phyloP scores from a whole-genome alignment of 2,113 vertebrate genomes.

The Odobenus rosmarus region DNA sequence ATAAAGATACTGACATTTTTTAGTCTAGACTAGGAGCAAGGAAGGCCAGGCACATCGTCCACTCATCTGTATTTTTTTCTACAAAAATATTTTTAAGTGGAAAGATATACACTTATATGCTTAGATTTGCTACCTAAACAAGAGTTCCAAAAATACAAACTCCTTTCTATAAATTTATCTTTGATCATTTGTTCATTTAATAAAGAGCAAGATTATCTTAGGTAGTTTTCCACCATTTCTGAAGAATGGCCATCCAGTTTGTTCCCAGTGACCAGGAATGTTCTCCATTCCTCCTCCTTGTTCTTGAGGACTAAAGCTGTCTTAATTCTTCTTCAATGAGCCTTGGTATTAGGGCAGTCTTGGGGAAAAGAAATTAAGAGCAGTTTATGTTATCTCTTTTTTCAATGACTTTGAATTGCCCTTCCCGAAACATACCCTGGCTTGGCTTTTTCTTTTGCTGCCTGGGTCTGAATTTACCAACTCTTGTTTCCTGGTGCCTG shows the following conservation, averaged over 20 bases:
- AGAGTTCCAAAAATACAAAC: background rate
- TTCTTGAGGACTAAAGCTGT: background rate
- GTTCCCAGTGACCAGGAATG: background rate
- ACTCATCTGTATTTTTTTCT: background rate
- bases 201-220: background rate
- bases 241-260: background rate
- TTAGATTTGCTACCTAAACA: background rate
- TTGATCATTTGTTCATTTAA: background rate
- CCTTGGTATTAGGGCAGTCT: background rate
- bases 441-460: background rate
- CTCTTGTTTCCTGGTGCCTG: background rate
- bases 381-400: background rate
- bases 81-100: constrained; percentile 9
- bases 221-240: background rate
- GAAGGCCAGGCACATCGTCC: background rate
- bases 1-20: background rate
- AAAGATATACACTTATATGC: background rate
- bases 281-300: background rate
- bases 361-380: background rate
- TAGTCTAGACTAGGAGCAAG: background rate
- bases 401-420: background rate
- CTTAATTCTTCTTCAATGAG: background rate
- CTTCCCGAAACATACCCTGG: background rate
- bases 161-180: background rate
- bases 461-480: background rate